These are phyloP conservation scores for Enteromius treurensis DNA, from an alignment of 2,797 vertebrate genomes.

Conservation along the genomic window DNA sequence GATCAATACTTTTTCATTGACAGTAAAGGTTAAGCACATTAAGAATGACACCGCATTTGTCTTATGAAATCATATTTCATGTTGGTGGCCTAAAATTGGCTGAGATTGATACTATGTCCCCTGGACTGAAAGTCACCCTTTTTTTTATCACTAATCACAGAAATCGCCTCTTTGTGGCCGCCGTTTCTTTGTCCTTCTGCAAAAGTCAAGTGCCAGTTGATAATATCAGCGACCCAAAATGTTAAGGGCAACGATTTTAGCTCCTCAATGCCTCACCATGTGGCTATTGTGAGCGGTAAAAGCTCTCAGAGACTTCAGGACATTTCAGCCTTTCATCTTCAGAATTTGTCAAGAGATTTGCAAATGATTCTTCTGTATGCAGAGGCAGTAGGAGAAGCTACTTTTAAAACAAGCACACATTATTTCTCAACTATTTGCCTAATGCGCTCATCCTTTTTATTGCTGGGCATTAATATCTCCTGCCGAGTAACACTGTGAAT, in stretches of 20 bases:
- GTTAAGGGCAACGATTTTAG: constrained; percentile 57
- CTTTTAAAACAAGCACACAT: constrained; percentile 25
- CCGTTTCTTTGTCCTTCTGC: constrained; percentile 70
- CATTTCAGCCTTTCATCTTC: constrained; percentile 27
- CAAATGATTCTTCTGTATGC: constrained; percentile 18
- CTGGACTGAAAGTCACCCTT: constrained; percentile 80
- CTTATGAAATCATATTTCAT: constrained; percentile 90
- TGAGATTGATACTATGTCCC: constrained; percentile 84
- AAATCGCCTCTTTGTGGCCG: constrained; percentile 78
- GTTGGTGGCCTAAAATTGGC: constrained; percentile 86
- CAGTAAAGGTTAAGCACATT: constrained; percentile 91
- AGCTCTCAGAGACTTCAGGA: constrained; percentile 42
- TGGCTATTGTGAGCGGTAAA: constrained; percentile 49
- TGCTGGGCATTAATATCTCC: background rate
- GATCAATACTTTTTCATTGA: constrained; percentile 90
- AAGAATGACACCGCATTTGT: constrained; percentile 89
- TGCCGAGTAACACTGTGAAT: background rate
- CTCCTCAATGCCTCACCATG: constrained; percentile 53
- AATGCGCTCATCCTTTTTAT: background rate
- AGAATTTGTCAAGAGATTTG: constrained; percentile 22
- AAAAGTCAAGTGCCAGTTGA: constrained; percentile 66
- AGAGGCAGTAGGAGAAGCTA: background rate
- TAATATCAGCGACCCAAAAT: constrained; percentile 62
- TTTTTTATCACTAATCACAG: constrained; percentile 74
- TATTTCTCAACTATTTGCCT: background rate